Evolutionary conservation across 2,797 vertebrate genomes (phyloP), one percentile per base, ranked within the genome.

Genomic region (Ctenopoma kingsleyae): DNA sequence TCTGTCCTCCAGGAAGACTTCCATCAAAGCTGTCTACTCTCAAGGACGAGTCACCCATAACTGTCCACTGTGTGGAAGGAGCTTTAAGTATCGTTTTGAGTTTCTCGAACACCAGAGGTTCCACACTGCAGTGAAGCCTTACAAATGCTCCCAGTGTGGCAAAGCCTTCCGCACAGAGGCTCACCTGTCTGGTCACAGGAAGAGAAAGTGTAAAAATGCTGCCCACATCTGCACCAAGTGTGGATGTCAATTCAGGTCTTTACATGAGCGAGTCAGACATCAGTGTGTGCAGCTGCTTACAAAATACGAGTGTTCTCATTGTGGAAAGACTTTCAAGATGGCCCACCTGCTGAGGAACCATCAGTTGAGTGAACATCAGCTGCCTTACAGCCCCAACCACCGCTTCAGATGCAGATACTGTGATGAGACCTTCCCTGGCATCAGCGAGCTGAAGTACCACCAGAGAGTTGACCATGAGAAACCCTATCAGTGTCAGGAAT

Each of bases 51-150:
- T 92, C 69, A 91, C 88, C 1, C 91, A 92, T 23, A 93, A 90
- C 75, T 93, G 91, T 58, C 92, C 90, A 4, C 89, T 92, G 71
- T 93, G 92, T 62, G 92, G 91, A 13, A 79, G 92, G 63, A 92
- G 90, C 84, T 93, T 93, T 17, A 93, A 92, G 82, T 93, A 93
- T 61, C 92, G 92, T 1, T 93, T 93, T 60, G 92, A 93, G 22
- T 92, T 92, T 49, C 86, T 93, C 0, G 92, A 93, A 22, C 92
- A 93, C 59, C 92, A 93, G 76, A 57, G 92, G 68, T 92, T 93
- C 77, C 92, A 93, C 86, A 93, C 90, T 0, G 90, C 91, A 0
- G 90, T 91, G 50, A 93, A 93, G 71, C 91, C 92, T 2, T 93
- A 93, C 82, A 92, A 91, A 41, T 93, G 92, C 76, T 93, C 92